A percentile compares a stretch with the other conserved stretches of the same genome.
phyloP scores from a whole-genome alignment of 2,113 vertebrate species.

The Pterophyllum scalare region DNA sequence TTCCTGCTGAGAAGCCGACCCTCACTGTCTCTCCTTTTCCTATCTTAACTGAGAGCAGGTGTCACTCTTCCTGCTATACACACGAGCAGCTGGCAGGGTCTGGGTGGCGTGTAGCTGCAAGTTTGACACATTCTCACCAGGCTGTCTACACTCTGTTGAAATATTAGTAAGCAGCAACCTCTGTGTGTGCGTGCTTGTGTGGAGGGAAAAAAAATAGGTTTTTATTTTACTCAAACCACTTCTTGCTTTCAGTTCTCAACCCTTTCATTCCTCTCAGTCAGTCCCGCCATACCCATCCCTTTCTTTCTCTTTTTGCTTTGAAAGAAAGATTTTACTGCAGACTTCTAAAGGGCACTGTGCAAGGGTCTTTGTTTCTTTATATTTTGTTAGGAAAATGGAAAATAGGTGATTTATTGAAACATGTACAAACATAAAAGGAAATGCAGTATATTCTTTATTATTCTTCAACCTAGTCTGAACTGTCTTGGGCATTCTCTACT shows the following conservation, averaged over 20 bases:
- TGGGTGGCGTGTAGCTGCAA: conserved; percentile 67
- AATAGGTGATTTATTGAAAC: neutral
- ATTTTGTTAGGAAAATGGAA: neutral
- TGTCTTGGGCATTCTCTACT: neutral
- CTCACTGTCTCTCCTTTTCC: conserved; percentile 11
- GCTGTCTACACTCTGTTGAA: conserved; percentile 38
- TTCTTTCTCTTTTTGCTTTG: conserved; percentile 21
- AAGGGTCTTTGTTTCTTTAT: neutral
- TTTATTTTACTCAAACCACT: conserved; percentile 46
- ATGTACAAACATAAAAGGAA: neutral
- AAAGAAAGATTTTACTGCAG: conserved; percentile 23
- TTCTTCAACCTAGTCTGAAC: accelerated
- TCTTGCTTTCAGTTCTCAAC: conserved; percentile 7
- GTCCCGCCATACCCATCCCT: neutral
- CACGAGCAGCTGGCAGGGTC: conserved; percentile 58
- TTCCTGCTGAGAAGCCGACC: conserved; percentile 46
- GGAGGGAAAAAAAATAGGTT: conserved; percentile 1
- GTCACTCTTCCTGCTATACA: conserved; percentile 56
- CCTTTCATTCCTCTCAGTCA: neutral
- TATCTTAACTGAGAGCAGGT: conserved; percentile 59
- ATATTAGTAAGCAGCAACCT: conserved; percentile 7
- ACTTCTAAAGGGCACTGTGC: conserved; percentile 8
- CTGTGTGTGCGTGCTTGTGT: conserved; percentile 13
- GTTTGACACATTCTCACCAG: conserved; percentile 44
- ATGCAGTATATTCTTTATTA: neutral